These are phyloP conservation scores for Notodonta dromedarius DNA, from an alignment of 2,888 invertebrate genomes.

Conservation along the genomic window DNA sequence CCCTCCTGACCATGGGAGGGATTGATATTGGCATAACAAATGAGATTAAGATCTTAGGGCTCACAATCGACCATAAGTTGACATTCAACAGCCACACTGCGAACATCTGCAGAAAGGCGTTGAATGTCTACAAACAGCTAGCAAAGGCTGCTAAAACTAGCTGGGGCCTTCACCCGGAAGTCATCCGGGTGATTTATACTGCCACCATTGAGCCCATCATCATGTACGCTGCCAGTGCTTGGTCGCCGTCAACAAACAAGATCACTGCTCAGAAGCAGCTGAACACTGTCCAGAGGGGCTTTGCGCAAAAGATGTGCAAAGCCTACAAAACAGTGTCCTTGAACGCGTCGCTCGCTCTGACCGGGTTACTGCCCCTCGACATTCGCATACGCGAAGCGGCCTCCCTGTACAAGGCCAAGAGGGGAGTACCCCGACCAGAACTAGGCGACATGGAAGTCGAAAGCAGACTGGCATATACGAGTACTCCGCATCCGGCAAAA, in stretches of 20 bases:
- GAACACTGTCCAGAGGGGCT: background rate
- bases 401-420: constrained; percentile 4
- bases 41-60: background rate
- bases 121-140: constrained; percentile 13
- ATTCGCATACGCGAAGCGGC: constrained; percentile 6
- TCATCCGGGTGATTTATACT: too few relatives aligned
- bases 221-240: background rate
- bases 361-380: constrained; percentile 1
- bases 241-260: background rate
- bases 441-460: constrained; percentile 12
- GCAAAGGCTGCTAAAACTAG: too few relatives aligned
- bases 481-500: constrained; percentile 12
- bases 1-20: background rate
- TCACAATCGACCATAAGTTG: background rate
- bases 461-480: background rate
- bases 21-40: background rate
- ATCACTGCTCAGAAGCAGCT: background rate
- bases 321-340: constrained; percentile 2
- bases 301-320: constrained; percentile 3
- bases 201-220: too few relatives aligned
- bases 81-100: background rate
- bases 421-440: constrained; percentile 1
- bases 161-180: too few relatives aligned
- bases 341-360: background rate
- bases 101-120: background rate